Evolutionary conservation across 2,113 vertebrate genomes (phyloP), one percentile per base, ranked within the genome.

Genomic region (Festucalex cinctus): DNA sequence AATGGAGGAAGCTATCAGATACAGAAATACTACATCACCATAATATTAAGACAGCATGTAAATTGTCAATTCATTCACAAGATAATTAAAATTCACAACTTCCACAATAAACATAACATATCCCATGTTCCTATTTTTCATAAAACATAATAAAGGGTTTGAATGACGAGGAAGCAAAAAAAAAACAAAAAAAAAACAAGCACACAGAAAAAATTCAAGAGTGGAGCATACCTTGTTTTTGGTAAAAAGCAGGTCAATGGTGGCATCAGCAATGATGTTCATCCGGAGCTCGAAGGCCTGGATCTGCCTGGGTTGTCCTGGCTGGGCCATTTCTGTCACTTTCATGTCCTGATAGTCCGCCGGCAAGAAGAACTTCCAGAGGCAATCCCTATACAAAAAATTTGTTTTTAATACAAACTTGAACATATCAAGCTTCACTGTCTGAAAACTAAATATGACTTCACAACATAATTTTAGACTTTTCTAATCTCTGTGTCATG

Each of bases 201-300:
- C 28, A 66, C 9, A 44, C 19, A 51, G 35, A 64, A 46, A 63
- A 17, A 72, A 6, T 14, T 17, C 44, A 35, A 14, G 28, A 49
- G 12, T 53, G 0, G 19, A 32, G 78, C 64, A 90, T 93, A 99
- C 97, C 93, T 95, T 94, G 51, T 98, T 99, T 90, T 99, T 99
- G 80, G 97, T 99, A 77, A 98, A 99, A 22, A 99, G 95, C 74
- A 99, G 90, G 84, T 99, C 97, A 75, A 99, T 97, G 66, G 97
- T 99, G 73, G 97, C 96, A 78, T 99, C 96, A 79, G 95, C 95
- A 78, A 99, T 99, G 84, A 99, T 99, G 91, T 99, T 99, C 97
- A 99, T 99, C 62, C 97, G 91, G 26, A 99, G 92, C 74, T 99
- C 97, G 75, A 99, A 99, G 69, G 97, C 97, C 75, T 96, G 96